phyloP scores from a whole-genome alignment of 2,797 vertebrate species.

The Prionace glauca region DNA sequence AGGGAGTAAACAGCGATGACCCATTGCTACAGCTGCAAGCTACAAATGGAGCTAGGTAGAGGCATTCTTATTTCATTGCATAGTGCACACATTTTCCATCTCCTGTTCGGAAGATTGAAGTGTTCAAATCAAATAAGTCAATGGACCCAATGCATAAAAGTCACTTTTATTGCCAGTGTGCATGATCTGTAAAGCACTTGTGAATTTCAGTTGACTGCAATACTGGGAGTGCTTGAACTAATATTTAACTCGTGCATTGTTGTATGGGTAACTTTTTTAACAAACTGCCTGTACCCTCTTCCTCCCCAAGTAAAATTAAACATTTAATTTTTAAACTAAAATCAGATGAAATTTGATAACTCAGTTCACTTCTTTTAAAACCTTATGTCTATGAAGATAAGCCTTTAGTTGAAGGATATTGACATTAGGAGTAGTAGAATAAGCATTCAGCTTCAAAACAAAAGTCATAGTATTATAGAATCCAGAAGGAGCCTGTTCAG shows the following conservation, averaged over 20 bases:
- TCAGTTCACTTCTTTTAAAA: background rate
- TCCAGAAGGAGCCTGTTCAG: constrained; percentile 28
- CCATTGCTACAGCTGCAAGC: constrained; percentile 60
- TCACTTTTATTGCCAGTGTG: background rate
- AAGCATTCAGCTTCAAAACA: background rate
- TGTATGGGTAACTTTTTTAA: background rate
- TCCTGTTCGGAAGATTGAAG: background rate
- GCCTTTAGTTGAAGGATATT: background rate
- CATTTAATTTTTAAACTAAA: background rate
- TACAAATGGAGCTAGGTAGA: constrained; percentile 73
- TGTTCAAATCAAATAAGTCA: background rate
- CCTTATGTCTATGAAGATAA: background rate
- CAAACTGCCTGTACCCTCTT: no score
- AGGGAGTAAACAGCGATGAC: constrained; percentile 56
- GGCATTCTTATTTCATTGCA: background rate
- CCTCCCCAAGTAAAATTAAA: no score
- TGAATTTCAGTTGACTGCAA: background rate
- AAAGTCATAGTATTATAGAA: background rate
- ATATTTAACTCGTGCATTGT: background rate
- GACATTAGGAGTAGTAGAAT: background rate
- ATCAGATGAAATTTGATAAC: background rate
- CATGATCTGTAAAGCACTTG: background rate
- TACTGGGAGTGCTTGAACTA: background rate
- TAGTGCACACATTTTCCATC: background rate
- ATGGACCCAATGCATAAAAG: background rate